Conservation (phyloP, 2,888 invertebrate species). For the Sarcophaga rosellei region DNA sequence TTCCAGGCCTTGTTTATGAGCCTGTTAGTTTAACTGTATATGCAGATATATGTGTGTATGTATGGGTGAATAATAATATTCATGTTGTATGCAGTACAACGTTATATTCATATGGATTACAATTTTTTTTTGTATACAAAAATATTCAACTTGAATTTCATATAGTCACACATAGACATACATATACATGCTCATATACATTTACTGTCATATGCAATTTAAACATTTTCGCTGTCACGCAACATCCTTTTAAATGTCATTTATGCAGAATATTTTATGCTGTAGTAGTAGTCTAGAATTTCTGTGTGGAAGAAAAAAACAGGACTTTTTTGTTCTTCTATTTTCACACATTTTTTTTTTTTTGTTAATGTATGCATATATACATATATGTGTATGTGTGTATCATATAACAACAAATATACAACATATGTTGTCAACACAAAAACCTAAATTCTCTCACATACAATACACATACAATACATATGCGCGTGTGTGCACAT, state of each 20-base stretch:
- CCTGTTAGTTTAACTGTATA: background rate
- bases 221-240: slow-evolving; percentile 64
- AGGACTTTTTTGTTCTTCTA: slow-evolving; percentile 14
- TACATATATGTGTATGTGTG: background rate
- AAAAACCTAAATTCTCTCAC: too few relatives aligned
- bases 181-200: background rate
- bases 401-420: too few relatives aligned
- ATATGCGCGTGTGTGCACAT: too few relatives aligned
- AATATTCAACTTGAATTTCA: slow-evolving; percentile 38
- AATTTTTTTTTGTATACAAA: background rate
- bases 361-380: background rate
- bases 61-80: slow-evolving; percentile 6
- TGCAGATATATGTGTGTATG: background rate
- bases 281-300: slow-evolving; percentile 42
- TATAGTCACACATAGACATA: too few relatives aligned
- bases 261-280: slow-evolving; percentile 37
- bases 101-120: background rate
- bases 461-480: too few relatives aligned
- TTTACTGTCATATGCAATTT: slow-evolving; percentile 64
- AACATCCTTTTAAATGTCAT: slow-evolving; percentile 64
- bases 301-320: background rate
- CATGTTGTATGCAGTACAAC: slow-evolving; percentile 23
- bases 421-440: too few relatives aligned
- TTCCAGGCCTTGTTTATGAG: background rate
- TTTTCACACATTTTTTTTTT: background rate